Evolutionary conservation across 53 echinoderm and acorn worm genomes (phyloP).

Genomic region (Temnopleurus reevesii): DNA sequence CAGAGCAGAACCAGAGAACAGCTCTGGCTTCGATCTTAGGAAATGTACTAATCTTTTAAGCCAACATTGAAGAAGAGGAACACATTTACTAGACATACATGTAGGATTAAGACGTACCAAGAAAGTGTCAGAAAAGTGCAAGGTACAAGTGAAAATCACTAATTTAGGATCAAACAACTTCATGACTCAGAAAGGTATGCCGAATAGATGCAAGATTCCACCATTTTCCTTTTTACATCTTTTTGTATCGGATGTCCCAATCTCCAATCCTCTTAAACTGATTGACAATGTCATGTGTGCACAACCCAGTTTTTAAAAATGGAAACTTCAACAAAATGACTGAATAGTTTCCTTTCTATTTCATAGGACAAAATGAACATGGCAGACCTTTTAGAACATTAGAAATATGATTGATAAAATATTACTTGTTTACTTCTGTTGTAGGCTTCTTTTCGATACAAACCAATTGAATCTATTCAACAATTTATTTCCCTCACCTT

Average conservation of each 20-base stretch:
- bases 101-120: not conserved
- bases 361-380: not conserved
- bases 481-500: no score
- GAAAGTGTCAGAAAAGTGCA: slow-evolving; percentile 16
- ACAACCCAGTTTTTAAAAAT: slow-evolving; percentile 26
- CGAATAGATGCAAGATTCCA: not conserved
- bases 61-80: not conserved
- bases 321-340: not conserved
- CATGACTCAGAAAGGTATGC: slow-evolving; percentile 25
- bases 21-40: not conserved
- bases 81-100: not conserved
- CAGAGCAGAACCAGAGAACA: not conserved
- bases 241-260: not conserved
- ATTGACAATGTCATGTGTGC: slow-evolving; percentile 6
- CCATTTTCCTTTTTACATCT: not conserved
- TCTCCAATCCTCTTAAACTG: not conserved
- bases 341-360: not conserved
- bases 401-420: not conserved
- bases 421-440: not conserved
- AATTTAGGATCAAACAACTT: slow-evolving; percentile 16
- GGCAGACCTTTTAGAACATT: not conserved
- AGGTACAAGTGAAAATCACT: slow-evolving; percentile 1
- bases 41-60: slow-evolving; percentile 33
- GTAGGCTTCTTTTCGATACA: no score
- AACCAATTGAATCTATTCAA: no score